Percentiles rank a stretch among this genome's conserved stretches.
These are phyloP conservation scores for Ellobius talpinus DNA, from an alignment of 2,113 vertebrate genomes.

Conservation along the genomic window DNA sequence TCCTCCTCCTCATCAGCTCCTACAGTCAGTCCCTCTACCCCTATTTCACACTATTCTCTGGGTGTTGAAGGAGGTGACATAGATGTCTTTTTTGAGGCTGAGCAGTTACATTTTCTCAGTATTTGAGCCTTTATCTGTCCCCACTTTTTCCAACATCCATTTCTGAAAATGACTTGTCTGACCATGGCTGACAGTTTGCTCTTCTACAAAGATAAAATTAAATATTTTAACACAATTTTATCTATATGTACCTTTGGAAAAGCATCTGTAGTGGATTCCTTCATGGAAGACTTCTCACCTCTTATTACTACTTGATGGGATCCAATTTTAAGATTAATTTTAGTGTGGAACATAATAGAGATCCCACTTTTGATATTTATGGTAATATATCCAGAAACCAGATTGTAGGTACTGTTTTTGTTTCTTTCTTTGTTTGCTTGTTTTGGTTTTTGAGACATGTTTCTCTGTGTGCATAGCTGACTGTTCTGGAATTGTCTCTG, in stretches of 20 bases:
- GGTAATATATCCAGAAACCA: neutral
- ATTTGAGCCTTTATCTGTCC: neutral
- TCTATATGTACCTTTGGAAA: neutral
- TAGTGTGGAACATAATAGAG: neutral
- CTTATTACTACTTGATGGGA: neutral
- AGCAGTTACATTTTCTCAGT: neutral
- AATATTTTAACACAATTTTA: neutral
- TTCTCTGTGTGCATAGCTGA: no score
- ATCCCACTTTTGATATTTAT: neutral
- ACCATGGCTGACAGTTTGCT: neutral
- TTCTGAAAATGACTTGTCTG: neutral
- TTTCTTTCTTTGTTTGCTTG: no score
- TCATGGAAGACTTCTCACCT: neutral
- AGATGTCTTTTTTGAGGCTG: neutral
- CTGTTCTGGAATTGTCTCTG: no score
- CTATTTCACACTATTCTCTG: neutral
- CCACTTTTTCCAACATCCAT: neutral
- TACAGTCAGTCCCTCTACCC: neutral
- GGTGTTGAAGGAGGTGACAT: neutral
- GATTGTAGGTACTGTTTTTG: neutral
- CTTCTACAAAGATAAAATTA: neutral
- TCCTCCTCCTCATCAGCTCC: neutral
- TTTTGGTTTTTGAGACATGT: no score
- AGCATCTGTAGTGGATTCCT: neutral
- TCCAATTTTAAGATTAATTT: neutral